phyloP scores from a whole-genome alignment of 2,797 vertebrate genomes.

The Mus spretus region DNA sequence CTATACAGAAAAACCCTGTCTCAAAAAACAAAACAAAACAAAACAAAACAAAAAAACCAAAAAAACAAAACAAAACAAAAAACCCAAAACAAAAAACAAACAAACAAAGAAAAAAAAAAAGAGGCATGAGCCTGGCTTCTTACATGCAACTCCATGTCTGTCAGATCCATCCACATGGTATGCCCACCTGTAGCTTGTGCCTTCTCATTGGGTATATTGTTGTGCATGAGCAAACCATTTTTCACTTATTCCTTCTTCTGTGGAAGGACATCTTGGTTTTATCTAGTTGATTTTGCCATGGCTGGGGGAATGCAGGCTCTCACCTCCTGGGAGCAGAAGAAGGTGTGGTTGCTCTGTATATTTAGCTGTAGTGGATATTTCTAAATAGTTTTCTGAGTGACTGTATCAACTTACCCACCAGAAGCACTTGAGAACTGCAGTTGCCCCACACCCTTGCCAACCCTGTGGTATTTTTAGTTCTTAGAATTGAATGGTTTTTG shows the following conservation, averaged over 20 bases:
- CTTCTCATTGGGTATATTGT: not conserved
- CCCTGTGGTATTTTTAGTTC: conserved; percentile 31
- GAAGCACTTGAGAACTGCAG: not conserved
- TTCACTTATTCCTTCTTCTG: not conserved
- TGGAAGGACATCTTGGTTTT: not conserved
- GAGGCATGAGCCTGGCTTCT: not conserved
- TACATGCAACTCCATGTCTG: not conserved
- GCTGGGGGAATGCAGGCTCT: not conserved
- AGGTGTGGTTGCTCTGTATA: not conserved
- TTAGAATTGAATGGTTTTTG: not conserved
- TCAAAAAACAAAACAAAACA: too few relatives aligned
- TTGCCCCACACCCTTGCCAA: conserved; percentile 39
- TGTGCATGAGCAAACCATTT: fast-evolving
- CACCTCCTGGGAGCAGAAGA: not conserved
- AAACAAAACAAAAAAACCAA: too few relatives aligned
- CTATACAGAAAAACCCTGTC: too few relatives aligned
- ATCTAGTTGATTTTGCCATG: not conserved
- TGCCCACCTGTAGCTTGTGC: fast-evolving
- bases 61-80: too few relatives aligned
- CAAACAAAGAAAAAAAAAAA: too few relatives aligned
- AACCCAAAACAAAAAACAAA: too few relatives aligned
- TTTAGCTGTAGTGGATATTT: conserved; percentile 39
- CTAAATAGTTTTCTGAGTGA: conserved; percentile 34
- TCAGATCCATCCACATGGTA: not conserved
- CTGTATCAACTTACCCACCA: conserved; percentile 43